Percentiles rank a stretch among this genome's conserved stretches.
These are phyloP conservation scores for Paramisgurnus dabryanus DNA, from an alignment of 2,113 vertebrate genomes.

Conservation along the genomic window DNA sequence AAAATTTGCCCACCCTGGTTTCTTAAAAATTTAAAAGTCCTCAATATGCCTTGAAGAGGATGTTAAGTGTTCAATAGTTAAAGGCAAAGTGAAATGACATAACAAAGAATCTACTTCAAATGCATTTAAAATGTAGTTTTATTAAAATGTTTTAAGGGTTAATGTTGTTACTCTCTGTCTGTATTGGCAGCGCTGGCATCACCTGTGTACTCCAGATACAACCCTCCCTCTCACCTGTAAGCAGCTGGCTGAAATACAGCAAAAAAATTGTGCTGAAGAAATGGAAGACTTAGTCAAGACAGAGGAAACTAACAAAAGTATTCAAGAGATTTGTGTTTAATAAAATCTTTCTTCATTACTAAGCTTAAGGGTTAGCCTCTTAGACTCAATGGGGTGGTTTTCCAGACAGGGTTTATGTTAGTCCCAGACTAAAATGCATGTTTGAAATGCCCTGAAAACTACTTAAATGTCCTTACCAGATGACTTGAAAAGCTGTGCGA, in stretches of 20 bases:
- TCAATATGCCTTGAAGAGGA: neutral
- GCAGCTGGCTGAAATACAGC: slow-evolving; percentile 40
- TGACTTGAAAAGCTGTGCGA: no score
- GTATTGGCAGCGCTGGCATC: slow-evolving; percentile 54
- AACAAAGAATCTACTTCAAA: neutral
- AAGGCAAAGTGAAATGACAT: neutral
- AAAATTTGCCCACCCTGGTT: neutral
- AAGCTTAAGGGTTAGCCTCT: no score
- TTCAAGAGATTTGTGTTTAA: no score
- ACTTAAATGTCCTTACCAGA: no score
- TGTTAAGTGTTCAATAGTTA: neutral
- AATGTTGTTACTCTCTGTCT: neutral
- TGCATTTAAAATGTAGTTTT: neutral
- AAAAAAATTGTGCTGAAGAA: slow-evolving; percentile 2
- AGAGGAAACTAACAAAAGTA: neutral
- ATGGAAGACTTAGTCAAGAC: neutral
- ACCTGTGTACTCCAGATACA: slow-evolving; percentile 52
- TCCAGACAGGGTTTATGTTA: no score
- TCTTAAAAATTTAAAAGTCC: neutral
- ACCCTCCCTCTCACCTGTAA: slow-evolving; percentile 28
- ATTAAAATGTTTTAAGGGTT: neutral
- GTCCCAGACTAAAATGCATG: no score
- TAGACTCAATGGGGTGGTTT: no score
- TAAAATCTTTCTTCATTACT: no score
- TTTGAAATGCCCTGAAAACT: no score